Percentiles rank a stretch among this genome's conserved stretches.
These are phyloP conservation scores for Sceloporus tristichus DNA, from an alignment of 2,113 vertebrate species.

Conservation along the genomic window DNA sequence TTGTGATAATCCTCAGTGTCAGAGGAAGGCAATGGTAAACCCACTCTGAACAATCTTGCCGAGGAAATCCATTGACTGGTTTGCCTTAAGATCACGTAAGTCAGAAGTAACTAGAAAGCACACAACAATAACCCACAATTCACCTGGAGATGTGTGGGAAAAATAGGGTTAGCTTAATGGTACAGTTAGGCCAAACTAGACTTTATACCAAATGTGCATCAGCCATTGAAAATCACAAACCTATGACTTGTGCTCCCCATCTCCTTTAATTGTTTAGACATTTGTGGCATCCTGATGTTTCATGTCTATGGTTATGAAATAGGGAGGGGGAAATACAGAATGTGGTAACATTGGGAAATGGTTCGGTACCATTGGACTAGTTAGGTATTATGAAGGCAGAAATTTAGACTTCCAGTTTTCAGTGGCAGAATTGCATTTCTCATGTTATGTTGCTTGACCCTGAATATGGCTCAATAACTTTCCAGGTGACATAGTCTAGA, in stretches of 20 bases:
- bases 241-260: neutral
- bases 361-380: neutral
- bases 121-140: too few relatives aligned
- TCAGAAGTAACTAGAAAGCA: too few relatives aligned
- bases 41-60: too few relatives aligned
- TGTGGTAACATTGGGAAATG: too few relatives aligned
- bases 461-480: neutral
- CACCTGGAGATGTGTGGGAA: constrained; percentile 23
- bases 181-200: neutral
- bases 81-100: too few relatives aligned
- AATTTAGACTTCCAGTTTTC: neutral
- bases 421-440: neutral
- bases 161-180: neutral
- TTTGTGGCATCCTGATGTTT: neutral
- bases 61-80: too few relatives aligned
- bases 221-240: constrained; percentile 3
- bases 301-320: too few relatives aligned
- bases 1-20: too few relatives aligned
- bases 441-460: neutral
- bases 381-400: too few relatives aligned
- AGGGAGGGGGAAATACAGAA: neutral
- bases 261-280: neutral
- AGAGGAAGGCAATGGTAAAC: too few relatives aligned
- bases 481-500: too few relatives aligned
- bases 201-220: constrained; percentile 1